A percentile compares a stretch with the other conserved stretches of the same genome.
Conservation (phyloP, 2,797 vertebrate species). For the Melanogrammus aeglefinus region DNA sequence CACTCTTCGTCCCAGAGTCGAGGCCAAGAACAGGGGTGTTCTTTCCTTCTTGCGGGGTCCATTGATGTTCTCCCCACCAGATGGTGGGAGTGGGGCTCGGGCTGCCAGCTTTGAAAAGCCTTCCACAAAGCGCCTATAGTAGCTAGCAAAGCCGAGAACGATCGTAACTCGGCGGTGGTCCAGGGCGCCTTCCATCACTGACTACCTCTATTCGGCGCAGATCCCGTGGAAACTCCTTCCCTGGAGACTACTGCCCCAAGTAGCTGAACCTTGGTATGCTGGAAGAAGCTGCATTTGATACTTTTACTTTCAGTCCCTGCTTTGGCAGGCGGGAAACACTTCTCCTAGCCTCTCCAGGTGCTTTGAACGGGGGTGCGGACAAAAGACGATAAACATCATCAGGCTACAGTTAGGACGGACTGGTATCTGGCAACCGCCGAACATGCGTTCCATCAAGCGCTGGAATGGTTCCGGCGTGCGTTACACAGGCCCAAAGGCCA, state of each 20-base stretch:
- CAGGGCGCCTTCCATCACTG: neutral
- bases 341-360: conserved; percentile 8
- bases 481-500: conserved; percentile 13
- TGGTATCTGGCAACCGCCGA: conserved; percentile 4
- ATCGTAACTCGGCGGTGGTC: neutral
- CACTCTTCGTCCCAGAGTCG: neutral
- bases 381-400: conserved; percentile 7
- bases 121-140: neutral
- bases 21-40: neutral
- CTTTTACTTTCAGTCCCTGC: conserved; percentile 7
- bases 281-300: conserved; percentile 17
- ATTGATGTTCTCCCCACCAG: neutral
- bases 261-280: conserved; percentile 9
- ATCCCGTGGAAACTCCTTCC: conserved; percentile 22
- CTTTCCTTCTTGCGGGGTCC: neutral
- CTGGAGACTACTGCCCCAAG: conserved; percentile 10
- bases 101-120: neutral
- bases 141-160: neutral
- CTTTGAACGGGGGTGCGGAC: neutral
- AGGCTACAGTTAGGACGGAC: conserved; percentile 6
- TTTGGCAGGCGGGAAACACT: neutral
- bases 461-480: too few relatives aligned
- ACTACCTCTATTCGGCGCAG: conserved; percentile 10
- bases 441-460: too few relatives aligned
- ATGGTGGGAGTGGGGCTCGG: neutral